Percentiles rank a stretch among this genome's conserved stretches.
Evolutionary conservation across 2,113 vertebrate genomes (phyloP).

Genomic region (Peromyscus leucopus): DNA sequence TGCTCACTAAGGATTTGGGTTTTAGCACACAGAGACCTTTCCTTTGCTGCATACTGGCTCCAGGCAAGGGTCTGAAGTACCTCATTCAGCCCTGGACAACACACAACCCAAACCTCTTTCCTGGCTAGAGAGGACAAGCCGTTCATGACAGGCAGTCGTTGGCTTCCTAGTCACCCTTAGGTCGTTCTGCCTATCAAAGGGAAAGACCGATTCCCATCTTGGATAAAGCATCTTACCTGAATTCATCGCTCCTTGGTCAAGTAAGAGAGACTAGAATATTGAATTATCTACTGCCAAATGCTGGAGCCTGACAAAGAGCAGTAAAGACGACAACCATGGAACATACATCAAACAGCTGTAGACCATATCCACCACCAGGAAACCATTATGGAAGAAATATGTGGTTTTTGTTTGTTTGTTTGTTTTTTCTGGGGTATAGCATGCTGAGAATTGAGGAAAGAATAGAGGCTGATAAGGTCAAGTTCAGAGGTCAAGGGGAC

Average conservation of each 20-base stretch:
- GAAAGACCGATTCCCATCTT: background rate
- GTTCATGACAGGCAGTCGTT: background rate
- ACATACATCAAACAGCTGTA: background rate
- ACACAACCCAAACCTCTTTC: background rate
- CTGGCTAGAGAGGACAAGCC: background rate
- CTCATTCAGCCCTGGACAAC: background rate
- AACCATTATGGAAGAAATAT: slow-evolving; percentile 47
- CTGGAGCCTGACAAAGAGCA: slow-evolving; percentile 9
- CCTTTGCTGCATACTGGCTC: background rate
- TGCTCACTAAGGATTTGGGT: background rate
- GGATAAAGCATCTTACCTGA: background rate
- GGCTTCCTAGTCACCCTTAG: background rate
- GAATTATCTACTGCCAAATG: slow-evolving; percentile 21
- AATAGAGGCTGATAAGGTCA: background rate
- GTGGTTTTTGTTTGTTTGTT: background rate
- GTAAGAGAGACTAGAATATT: slow-evolving; percentile 15
- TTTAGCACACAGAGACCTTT: background rate
- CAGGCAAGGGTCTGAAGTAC: background rate
- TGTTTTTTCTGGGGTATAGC: slow-evolving; percentile 31
- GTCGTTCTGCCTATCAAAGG: background rate
- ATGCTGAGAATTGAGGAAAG: slow-evolving; percentile 23
- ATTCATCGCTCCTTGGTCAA: slow-evolving; percentile 37
- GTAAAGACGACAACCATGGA: slow-evolving; percentile 61
- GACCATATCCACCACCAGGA: slow-evolving; percentile 41
- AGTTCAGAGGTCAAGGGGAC: background rate